Conservation (phyloP, 2,113 vertebrate genomes). For the Brienomyrus brachyistius region DNA sequence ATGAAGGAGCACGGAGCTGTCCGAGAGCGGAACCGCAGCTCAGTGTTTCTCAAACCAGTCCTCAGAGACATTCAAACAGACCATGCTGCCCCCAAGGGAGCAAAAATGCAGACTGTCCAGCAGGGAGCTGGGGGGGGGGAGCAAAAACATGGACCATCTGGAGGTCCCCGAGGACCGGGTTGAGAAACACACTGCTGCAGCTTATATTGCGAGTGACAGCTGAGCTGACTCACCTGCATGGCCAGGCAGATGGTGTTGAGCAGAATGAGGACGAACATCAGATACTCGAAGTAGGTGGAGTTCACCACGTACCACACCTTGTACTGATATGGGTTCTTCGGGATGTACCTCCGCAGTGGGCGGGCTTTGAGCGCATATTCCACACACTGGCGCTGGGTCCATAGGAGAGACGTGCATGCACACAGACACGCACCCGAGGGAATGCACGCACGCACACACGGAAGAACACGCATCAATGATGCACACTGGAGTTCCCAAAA, state of each 20-base stretch:
- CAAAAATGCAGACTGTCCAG: background rate
- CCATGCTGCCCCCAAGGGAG: background rate
- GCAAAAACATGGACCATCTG: background rate
- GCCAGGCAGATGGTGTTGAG: slow-evolving; percentile 99
- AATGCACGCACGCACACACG: background rate
- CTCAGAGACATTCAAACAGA: background rate
- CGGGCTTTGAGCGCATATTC: slow-evolving; percentile 96
- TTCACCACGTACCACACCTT: slow-evolving; percentile 99
- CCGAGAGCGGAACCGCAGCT: background rate
- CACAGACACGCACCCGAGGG: slow-evolving; percentile 2
- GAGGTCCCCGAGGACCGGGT: background rate
- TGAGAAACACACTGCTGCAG: background rate
- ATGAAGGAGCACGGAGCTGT: background rate
- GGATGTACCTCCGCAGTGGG: slow-evolving; percentile 88
- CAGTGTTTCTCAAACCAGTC: background rate
- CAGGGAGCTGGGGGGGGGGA: background rate
- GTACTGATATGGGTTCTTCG: slow-evolving; percentile 98
- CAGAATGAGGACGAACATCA: slow-evolving; percentile 98
- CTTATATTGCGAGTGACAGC: background rate
- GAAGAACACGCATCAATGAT: background rate
- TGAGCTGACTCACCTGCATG: slow-evolving; percentile 80
- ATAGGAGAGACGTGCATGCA: slow-evolving; percentile 18
- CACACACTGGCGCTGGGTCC: slow-evolving; percentile 87
- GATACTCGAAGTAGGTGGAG: slow-evolving; percentile 98
- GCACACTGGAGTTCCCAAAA: too few relatives aligned